Evolutionary conservation across 2,797 vertebrate species (phyloP).

Genomic region (Thaleichthys pacificus): DNA sequence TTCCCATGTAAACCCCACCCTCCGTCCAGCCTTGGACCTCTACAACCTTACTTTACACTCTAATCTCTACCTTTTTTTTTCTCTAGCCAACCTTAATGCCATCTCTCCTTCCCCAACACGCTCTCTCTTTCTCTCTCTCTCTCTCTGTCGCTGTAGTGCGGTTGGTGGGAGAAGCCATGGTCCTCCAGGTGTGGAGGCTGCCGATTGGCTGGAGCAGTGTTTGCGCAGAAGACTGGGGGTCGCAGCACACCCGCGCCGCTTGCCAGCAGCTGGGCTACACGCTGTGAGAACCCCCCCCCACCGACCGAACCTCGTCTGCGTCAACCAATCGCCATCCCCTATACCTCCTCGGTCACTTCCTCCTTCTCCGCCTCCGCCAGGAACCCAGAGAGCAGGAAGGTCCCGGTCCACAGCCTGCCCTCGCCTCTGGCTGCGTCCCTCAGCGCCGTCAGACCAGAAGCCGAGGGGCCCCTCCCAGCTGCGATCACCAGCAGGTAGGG

Average conservation of each 20-base stretch:
- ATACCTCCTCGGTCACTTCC: not conserved
- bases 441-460: not conserved
- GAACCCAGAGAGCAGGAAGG: slow-evolving; percentile 1
- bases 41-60: not conserved
- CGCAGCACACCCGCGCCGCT: slow-evolving; percentile 70
- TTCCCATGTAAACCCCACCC: slow-evolving; percentile 66
- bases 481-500: not conserved
- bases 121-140: not conserved
- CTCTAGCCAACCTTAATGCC: not conserved
- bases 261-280: slow-evolving; percentile 86
- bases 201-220: slow-evolving; percentile 76
- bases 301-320: not conserved
- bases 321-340: not conserved
- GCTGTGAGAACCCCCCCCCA: not conserved
- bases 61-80: not conserved
- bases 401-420: not conserved
- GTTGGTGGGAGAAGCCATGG: slow-evolving; percentile 65
- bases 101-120: not conserved
- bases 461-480: not conserved
- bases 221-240: slow-evolving; percentile 81
- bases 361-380: slow-evolving; percentile 2
- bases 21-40: not conserved
- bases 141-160: slow-evolving; percentile 71
- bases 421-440: not conserved
- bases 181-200: slow-evolving; percentile 80